Conservation (phyloP, 1,140 invertebrate genomes). For the Rhopalosiphum padi region DNA sequence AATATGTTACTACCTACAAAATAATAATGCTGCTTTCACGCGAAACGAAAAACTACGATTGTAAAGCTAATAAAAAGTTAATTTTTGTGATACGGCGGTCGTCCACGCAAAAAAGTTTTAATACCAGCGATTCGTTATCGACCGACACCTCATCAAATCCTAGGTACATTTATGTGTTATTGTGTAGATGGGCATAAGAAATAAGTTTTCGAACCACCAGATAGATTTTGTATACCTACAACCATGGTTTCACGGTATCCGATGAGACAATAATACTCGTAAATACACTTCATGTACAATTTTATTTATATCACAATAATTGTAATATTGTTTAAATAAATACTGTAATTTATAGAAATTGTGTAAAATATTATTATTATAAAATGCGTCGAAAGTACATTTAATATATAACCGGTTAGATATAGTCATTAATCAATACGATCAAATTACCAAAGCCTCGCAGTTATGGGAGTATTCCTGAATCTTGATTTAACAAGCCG, state of each 20-base stretch:
- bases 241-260: neutral
- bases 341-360: neutral
- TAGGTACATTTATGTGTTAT: neutral
- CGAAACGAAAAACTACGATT: neutral
- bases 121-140: neutral
- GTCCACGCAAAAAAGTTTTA: neutral
- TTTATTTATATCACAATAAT: neutral
- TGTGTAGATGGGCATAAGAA: neutral
- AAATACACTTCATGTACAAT: neutral
- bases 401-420: neutral
- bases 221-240: neutral
- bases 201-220: neutral
- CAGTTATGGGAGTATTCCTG: too few species aligned
- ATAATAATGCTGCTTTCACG: neutral
- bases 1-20: neutral
- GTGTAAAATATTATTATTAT: neutral
- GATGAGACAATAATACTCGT: neutral
- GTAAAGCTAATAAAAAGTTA: neutral
- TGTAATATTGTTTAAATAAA: neutral
- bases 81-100: neutral
- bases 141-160: neutral
- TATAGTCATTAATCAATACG: neutral
- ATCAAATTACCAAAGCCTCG: neutral
- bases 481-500: neutral
- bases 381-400: too few species aligned